Percentiles rank a stretch among this genome's conserved stretches.
phyloP scores from a whole-genome alignment of 2,113 vertebrate genomes.

The Hemiprocne comata region DNA sequence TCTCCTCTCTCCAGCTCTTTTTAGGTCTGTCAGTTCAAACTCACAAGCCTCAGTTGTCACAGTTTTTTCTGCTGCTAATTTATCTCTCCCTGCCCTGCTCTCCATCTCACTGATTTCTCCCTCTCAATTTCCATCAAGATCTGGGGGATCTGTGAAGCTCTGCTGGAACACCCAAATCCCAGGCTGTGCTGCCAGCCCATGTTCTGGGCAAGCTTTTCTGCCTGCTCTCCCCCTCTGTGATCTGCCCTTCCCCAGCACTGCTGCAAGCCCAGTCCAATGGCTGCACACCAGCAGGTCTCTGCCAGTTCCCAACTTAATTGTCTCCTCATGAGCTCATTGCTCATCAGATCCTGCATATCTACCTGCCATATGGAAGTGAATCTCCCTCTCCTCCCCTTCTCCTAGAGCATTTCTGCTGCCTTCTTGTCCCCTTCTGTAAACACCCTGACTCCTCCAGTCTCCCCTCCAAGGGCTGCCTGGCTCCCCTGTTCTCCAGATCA shows the following conservation, averaged over 20 bases:
- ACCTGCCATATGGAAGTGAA: neutral
- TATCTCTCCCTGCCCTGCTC: neutral
- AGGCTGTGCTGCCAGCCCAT: neutral
- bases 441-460: neutral
- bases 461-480: neutral
- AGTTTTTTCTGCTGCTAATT: neutral
- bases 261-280: neutral
- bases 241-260: neutral
- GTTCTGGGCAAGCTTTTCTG: neutral
- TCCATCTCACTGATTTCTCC: neutral
- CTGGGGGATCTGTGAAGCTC: neutral
- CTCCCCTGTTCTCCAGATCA: neutral
- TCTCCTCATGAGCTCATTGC: neutral
- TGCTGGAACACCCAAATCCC: neutral
- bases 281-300: neutral
- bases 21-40: neutral
- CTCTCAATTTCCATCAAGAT: neutral
- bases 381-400: neutral
- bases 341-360: neutral
- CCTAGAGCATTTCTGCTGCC: neutral
- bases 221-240: neutral
- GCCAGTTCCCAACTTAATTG: neutral
- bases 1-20: neutral
- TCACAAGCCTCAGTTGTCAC: neutral
- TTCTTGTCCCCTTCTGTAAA: neutral